phyloP scores from a whole-genome alignment of 1,140 invertebrate species.

The Amyelois transitella region DNA sequence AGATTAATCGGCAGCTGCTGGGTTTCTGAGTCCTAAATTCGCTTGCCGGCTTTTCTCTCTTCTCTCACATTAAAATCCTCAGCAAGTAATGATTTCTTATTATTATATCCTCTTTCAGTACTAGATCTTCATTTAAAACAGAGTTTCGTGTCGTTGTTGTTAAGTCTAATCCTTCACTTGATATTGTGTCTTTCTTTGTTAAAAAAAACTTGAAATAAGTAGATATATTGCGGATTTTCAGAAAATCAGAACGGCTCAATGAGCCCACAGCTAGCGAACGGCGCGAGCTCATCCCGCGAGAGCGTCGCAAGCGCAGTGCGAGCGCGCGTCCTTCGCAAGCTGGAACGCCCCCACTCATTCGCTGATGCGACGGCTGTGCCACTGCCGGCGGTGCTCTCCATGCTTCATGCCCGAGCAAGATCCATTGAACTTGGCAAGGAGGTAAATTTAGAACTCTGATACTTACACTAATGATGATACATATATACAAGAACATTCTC shows the following conservation, averaged over 20 bases:
- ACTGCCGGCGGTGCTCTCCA: constrained; percentile 27
- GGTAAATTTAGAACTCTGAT: neutral
- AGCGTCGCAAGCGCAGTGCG: constrained; percentile 43
- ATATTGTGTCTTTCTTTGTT: neutral
- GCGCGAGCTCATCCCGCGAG: constrained; percentile 26
- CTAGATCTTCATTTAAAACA: too few species aligned
- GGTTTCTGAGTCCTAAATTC: too few species aligned
- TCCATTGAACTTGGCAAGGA: constrained; percentile 30
- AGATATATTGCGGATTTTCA: constrained; percentile 22
- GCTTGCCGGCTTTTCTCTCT: too few species aligned
- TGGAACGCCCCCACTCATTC: constrained; percentile 39
- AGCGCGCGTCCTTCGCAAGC: constrained; percentile 29
- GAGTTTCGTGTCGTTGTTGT: too few species aligned
- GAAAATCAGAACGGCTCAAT: constrained; percentile 35
- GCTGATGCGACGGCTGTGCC: constrained; percentile 31
- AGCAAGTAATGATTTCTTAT: too few species aligned
- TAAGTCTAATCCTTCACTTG: too few species aligned
- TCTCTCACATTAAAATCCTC: too few species aligned
- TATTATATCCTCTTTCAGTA: too few species aligned
- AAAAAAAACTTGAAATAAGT: neutral
- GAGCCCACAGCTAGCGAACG: constrained; percentile 22
- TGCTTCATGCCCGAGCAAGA: constrained; percentile 34
- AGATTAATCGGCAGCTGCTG: too few species aligned
- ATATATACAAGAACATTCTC: too few species aligned
- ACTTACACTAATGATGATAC: too few species aligned